These are phyloP conservation scores for Ctena decussata DNA, from an alignment of 2,888 invertebrate species.

Conservation along the genomic window DNA sequence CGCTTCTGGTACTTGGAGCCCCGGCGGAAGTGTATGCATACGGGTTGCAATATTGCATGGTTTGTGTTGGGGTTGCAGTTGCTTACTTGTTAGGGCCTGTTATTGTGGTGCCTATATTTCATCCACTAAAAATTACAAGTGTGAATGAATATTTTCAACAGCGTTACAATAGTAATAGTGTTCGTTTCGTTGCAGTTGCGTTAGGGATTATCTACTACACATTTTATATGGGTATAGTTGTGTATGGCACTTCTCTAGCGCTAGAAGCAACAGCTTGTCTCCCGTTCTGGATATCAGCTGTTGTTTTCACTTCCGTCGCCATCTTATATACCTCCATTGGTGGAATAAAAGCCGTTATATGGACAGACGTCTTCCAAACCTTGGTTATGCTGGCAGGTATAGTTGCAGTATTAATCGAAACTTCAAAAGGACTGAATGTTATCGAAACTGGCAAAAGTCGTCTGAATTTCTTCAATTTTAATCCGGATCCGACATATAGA, in stretches of 20 bases:
- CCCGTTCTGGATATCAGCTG: constrained; percentile 31
- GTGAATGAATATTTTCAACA: constrained; percentile 41
- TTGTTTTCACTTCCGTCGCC: constrained; percentile 26
- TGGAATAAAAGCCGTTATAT: constrained; percentile 44
- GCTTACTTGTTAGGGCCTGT: constrained; percentile 30
- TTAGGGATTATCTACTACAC: constrained; percentile 40
- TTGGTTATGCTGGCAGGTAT: constrained; percentile 34
- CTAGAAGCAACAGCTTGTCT: constrained; percentile 27
- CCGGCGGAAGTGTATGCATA: constrained; percentile 48
- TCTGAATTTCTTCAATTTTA: constrained; percentile 13
- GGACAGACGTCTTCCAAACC: constrained; percentile 49
- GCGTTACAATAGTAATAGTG: constrained; percentile 26
- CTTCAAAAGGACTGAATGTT: neutral
- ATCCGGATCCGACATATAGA: constrained; percentile 41
- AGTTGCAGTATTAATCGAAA: constrained; percentile 34
- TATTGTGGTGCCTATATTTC: constrained; percentile 43
- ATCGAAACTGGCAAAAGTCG: constrained; percentile 3
- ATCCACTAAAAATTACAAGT: constrained; percentile 40
- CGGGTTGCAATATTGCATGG: constrained; percentile 36
- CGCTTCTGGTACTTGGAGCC: constrained; percentile 37
- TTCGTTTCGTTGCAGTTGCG: constrained; percentile 31
- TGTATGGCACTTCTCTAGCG: constrained; percentile 39
- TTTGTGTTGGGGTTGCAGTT: constrained; percentile 19
- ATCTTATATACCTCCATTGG: constrained; percentile 47
- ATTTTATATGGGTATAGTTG: constrained; percentile 45